These are phyloP conservation scores for Trachelus stipa DNA, from an alignment of 2,888 invertebrate genomes.

Conservation along the genomic window DNA sequence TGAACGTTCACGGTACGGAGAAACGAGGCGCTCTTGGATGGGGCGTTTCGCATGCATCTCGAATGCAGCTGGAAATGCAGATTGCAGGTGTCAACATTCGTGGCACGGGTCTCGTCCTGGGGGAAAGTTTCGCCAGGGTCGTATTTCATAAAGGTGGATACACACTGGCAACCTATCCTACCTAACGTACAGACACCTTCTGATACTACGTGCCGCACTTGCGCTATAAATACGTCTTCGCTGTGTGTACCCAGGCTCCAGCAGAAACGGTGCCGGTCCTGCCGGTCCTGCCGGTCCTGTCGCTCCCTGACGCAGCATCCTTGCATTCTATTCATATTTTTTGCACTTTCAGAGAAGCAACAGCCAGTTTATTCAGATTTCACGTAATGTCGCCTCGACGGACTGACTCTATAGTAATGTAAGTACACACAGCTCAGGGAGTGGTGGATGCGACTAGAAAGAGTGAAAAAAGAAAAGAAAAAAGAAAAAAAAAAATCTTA, in stretches of 20 bases:
- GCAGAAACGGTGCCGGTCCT: neutral
- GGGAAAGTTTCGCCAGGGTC: slow-evolving; percentile 40
- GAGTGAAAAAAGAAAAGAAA: too few relatives aligned
- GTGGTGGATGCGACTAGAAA: too few relatives aligned
- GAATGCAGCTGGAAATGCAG: slow-evolving; percentile 41
- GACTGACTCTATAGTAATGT: too few relatives aligned
- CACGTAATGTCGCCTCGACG: slow-evolving; percentile 28
- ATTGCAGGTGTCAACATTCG: slow-evolving; percentile 41
- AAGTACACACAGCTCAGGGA: too few relatives aligned
- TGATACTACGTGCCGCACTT: too few relatives aligned
- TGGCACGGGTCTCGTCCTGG: slow-evolving; percentile 16
- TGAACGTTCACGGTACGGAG: too few relatives aligned
- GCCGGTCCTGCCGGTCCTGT: neutral
- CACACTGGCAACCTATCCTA: slow-evolving; percentile 20
- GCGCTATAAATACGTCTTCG: too few relatives aligned
- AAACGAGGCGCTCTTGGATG: neutral
- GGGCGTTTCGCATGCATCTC: slow-evolving; percentile 33
- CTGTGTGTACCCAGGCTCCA: too few relatives aligned
- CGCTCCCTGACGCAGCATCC: neutral
- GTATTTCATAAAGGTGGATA: slow-evolving; percentile 47
- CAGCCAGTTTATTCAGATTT: slow-evolving; percentile 50
- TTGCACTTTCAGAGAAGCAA: slow-evolving; percentile 26
- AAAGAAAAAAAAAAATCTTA: too few relatives aligned
- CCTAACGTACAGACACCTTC: slow-evolving; percentile 20
- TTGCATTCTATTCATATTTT: neutral